These are phyloP conservation scores for Silurus asotus DNA, from an alignment of 2,113 vertebrate genomes.

Conservation along the genomic window DNA sequence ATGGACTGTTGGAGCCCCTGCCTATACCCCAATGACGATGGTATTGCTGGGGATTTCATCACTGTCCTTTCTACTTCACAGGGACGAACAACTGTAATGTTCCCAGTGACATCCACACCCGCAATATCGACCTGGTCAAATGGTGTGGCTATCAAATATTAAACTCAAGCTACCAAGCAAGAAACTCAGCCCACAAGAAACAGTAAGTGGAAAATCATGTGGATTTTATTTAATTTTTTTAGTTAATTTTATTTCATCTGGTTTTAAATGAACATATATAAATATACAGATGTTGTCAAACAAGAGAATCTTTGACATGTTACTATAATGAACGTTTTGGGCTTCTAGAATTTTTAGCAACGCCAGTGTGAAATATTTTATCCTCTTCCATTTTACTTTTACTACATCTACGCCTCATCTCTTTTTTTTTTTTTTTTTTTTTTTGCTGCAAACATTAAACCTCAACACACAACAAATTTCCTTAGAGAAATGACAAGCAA, in stretches of 20 bases:
- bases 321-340: conserved; percentile 40
- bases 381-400: background rate
- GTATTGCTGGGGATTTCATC: too few relatives aligned
- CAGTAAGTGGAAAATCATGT: background rate
- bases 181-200: too few relatives aligned
- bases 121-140: too few relatives aligned
- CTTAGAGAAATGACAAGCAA: conserved; percentile 21
- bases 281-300: conserved; percentile 2
- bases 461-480: conserved; percentile 14
- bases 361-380: background rate
- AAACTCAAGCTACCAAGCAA: too few relatives aligned
- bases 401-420: background rate
- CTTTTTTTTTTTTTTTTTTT: background rate
- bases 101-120: too few relatives aligned
- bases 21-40: too few relatives aligned
- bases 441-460: conserved; percentile 25
- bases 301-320: conserved; percentile 10
- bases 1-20: too few relatives aligned
- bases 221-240: background rate
- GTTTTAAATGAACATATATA: background rate
- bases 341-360: conserved; percentile 4
- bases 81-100: too few relatives aligned
- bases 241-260: background rate
- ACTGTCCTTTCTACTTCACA: too few relatives aligned
- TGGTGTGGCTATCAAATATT: too few relatives aligned